These are phyloP conservation scores for Tamias sibiricus DNA, from an alignment of 2,113 vertebrate species.

Conservation along the genomic window DNA sequence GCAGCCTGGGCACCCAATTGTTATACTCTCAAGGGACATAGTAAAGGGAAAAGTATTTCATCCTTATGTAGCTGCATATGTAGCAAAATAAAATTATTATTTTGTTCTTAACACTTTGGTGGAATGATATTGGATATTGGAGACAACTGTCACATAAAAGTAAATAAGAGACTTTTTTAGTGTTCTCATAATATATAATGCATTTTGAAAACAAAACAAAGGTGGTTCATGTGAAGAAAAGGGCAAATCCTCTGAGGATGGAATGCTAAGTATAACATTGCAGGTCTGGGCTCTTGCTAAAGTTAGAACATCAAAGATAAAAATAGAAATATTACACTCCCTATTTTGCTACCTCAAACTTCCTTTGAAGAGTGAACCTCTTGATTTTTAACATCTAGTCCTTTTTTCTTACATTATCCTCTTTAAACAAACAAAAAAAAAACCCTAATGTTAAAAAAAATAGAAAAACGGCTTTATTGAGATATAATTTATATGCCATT, in stretches of 20 bases:
- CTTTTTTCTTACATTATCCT: neutral
- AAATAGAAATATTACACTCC: slow-evolving; percentile 55
- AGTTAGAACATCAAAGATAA: slow-evolving; percentile 53
- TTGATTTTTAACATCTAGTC: slow-evolving; percentile 23
- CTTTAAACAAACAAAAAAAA: neutral
- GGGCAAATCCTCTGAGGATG: neutral
- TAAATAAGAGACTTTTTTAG: slow-evolving; percentile 21
- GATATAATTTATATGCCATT: neutral
- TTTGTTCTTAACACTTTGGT: neutral
- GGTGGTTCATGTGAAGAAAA: slow-evolving; percentile 37
- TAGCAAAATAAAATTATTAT: slow-evolving; percentile 26
- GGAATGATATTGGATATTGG: too few species aligned
- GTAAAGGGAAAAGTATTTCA: neutral
- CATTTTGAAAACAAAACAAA: slow-evolving; percentile 55
- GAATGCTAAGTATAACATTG: neutral
- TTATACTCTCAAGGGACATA: neutral
- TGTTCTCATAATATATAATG: neutral
- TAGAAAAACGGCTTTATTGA: neutral
- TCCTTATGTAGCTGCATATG: neutral
- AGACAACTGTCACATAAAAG: neutral
- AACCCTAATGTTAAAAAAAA: neutral
- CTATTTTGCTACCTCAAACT: slow-evolving; percentile 41
- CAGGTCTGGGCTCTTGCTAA: slow-evolving; percentile 5
- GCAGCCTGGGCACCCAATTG: neutral
- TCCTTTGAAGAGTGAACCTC: slow-evolving; percentile 1